Percentiles rank a stretch among this genome's conserved stretches.
Evolutionary conservation across 2,888 invertebrate genomes (phyloP).

Genomic region (Hydrotaea diabolus): DNA sequence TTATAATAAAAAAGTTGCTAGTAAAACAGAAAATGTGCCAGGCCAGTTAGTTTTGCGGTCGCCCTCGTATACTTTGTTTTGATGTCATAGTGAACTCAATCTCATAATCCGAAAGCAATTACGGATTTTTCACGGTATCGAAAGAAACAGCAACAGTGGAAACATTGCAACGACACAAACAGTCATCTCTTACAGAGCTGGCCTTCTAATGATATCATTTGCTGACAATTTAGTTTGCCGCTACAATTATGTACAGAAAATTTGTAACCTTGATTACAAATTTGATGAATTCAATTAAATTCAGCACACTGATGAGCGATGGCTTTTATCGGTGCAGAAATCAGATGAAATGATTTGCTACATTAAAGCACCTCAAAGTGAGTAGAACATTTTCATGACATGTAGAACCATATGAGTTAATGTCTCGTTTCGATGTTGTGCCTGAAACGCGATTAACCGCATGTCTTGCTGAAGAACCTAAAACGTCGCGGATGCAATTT

Average conservation of each 20-base stretch:
- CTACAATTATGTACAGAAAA: neutral
- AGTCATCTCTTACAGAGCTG: conserved; percentile 12
- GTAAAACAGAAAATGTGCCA: too few species aligned
- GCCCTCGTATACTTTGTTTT: too few species aligned
- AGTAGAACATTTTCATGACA: conserved; percentile 32
- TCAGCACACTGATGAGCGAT: conserved; percentile 9
- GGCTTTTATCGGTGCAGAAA: conserved; percentile 4
- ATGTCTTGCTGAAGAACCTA: conserved; percentile 20
- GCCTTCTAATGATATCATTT: conserved; percentile 45
- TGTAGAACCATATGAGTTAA: conserved; percentile 31
- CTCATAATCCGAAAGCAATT: conserved; percentile 44
- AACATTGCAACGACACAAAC: neutral
- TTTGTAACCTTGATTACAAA: conserved; percentile 31
- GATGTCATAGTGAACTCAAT: conserved; percentile 42
- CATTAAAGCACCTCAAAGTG: neutral
- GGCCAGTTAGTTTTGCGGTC: too few species aligned
- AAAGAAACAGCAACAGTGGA: conserved; percentile 9
- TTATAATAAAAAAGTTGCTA: too few species aligned
- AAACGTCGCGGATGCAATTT: conserved; percentile 62
- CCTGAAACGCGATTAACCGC: conserved; percentile 59
- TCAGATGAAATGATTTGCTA: conserved; percentile 8
- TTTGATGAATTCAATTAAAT: conserved; percentile 3
- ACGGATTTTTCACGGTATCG: conserved; percentile 39
- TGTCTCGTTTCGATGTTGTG: conserved; percentile 37
- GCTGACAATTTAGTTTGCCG: conserved; percentile 1